Evolutionary conservation across 2,888 invertebrate species (phyloP).

Genomic region (Coecobrya sp.): DNA sequence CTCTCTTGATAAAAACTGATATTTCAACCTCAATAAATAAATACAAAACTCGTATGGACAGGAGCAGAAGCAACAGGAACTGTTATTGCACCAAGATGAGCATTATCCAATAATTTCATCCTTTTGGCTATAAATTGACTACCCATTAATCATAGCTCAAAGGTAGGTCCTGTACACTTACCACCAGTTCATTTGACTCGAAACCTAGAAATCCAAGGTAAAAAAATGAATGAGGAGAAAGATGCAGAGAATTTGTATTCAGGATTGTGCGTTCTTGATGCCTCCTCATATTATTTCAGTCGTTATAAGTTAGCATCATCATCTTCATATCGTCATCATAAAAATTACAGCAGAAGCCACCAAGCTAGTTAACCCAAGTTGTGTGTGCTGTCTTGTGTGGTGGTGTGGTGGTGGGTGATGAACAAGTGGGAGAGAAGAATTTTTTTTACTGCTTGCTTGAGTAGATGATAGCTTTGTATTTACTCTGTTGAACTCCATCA

Average conservation of each 20-base stretch:
- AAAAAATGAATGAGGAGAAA: slow-evolving; percentile 59
- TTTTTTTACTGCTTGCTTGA: neutral
- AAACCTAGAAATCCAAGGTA: slow-evolving; percentile 16
- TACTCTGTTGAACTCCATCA: slow-evolving; percentile 63
- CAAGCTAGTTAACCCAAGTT: slow-evolving; percentile 65
- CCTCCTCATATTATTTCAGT: slow-evolving; percentile 59
- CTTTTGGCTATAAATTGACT: slow-evolving; percentile 82
- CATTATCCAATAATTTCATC: slow-evolving; percentile 77
- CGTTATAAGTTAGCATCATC: slow-evolving; percentile 60
- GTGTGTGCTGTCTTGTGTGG: slow-evolving; percentile 14
- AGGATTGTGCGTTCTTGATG: slow-evolving; percentile 49
- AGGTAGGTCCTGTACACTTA: slow-evolving; percentile 76
- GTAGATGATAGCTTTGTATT: slow-evolving; percentile 40
- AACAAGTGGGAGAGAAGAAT: slow-evolving; percentile 34
- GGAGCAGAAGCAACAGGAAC: slow-evolving; percentile 52
- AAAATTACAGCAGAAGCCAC: slow-evolving; percentile 81
- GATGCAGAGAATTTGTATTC: slow-evolving; percentile 67
- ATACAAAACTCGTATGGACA: slow-evolving; percentile 46
- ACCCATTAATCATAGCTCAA: slow-evolving; percentile 79
- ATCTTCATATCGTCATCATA: slow-evolving; percentile 60
- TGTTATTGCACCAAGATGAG: slow-evolving; percentile 64
- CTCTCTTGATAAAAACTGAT: slow-evolving; percentile 45
- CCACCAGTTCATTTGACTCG: slow-evolving; percentile 46
- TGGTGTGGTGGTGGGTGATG: slow-evolving; percentile 51
- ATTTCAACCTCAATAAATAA: slow-evolving; percentile 60